Evolutionary conservation across 2,888 invertebrate genomes (phyloP).

Genomic region (Drosophila vallismaia): DNA sequence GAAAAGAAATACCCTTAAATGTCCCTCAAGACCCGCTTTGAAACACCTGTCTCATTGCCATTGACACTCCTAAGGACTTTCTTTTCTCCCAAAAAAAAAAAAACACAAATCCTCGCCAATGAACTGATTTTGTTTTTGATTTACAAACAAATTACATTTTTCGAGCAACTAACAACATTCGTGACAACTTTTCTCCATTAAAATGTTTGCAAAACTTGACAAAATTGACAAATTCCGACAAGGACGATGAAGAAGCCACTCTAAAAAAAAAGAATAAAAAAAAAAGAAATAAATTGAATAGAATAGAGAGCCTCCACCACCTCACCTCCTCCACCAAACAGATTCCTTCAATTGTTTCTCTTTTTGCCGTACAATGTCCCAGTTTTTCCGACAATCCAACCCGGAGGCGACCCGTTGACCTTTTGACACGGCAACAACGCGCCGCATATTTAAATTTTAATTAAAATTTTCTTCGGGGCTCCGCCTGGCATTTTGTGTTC

Average conservation of each 20-base stretch:
- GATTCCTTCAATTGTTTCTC: constrained; percentile 46
- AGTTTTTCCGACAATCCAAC: constrained; percentile 20
- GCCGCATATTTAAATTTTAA: constrained; percentile 76
- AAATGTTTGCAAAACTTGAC: constrained; percentile 41
- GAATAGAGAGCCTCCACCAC: not conserved
- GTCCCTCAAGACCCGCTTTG: constrained; percentile 62
- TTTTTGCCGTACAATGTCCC: constrained; percentile 31
- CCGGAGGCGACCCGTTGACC: constrained; percentile 24
- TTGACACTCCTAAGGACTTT: not conserved
- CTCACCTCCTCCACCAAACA: not conserved
- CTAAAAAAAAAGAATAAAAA: constrained; percentile 22
- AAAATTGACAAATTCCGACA: constrained; percentile 57
- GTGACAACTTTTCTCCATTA: constrained; percentile 25
- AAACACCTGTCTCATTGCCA: constrained; percentile 51
- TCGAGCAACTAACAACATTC: constrained; percentile 16
- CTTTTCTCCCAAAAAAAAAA: not conserved
- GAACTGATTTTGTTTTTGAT: constrained; percentile 71
- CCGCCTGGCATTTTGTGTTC: constrained; percentile 23
- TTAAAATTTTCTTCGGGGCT: constrained; percentile 63
- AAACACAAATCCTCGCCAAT: constrained; percentile 34
- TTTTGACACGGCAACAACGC: constrained; percentile 56
- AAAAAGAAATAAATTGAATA: constrained; percentile 25
- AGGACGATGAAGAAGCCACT: constrained; percentile 38
- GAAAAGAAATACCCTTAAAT: too few species aligned
- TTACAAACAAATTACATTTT: constrained; percentile 70